These are phyloP conservation scores for Carterocephalus palaemon DNA, from an alignment of 2,888 invertebrate genomes.

Conservation along the genomic window DNA sequence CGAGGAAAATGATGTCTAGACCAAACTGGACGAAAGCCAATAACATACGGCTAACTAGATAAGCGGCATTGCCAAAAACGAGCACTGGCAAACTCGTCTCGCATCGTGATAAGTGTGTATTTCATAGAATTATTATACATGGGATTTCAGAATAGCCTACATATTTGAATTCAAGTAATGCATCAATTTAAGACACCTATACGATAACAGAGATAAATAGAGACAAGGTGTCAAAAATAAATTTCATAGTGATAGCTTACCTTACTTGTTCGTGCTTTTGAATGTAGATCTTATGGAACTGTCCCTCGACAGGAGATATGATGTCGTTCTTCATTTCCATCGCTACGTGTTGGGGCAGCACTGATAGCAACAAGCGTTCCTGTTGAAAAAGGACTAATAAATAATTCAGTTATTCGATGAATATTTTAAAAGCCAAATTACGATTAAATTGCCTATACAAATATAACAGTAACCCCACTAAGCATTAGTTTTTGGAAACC, in stretches of 20 bases:
- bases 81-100: conserved; percentile 23
- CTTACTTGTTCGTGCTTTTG: conserved; percentile 96
- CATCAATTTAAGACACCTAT: too few relatives aligned
- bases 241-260: conserved; percentile 66
- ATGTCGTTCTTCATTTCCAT: conserved; percentile 98
- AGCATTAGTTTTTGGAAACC: too few relatives aligned
- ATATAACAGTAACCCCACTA: too few relatives aligned
- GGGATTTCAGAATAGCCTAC: too few relatives aligned
- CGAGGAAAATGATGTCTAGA: conserved; percentile 40
- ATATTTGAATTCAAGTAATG: too few relatives aligned
- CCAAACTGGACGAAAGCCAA: conserved; percentile 57
- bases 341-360: conserved; percentile 92
- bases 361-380: conserved; percentile 91
- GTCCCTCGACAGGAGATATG: conserved; percentile 92
- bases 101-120: conserved; percentile 18
- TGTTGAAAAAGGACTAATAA: conserved; percentile 52
- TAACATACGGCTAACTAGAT: conserved; percentile 42
- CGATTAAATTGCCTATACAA: too few relatives aligned
- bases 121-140: too few relatives aligned
- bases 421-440: not conserved
- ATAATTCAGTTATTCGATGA: too few relatives aligned
- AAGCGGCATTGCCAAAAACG: conserved; percentile 46
- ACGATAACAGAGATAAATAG: too few relatives aligned
- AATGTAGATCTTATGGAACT: conserved; percentile 96
- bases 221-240: too few relatives aligned